Evolutionary conservation across 2,888 invertebrate species (phyloP).

Genomic region (Pelosia muscerda): DNA sequence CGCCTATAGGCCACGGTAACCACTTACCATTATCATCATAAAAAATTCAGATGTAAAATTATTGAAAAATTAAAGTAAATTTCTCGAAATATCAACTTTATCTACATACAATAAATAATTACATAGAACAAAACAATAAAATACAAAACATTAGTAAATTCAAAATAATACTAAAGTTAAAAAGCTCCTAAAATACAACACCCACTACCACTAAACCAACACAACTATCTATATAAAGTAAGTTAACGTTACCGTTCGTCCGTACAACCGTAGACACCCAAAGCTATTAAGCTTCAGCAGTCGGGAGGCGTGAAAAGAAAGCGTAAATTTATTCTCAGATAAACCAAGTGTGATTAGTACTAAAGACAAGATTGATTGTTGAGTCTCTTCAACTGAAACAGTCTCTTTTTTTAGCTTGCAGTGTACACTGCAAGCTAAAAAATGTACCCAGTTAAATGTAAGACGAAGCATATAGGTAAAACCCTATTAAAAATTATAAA

Average conservation of each 20-base stretch:
- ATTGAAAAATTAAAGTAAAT: too few species aligned
- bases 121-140: neutral
- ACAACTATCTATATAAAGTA: constrained; percentile 2
- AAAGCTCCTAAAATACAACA: neutral
- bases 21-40: too few species aligned
- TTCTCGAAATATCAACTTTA: too few species aligned
- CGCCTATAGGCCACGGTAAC: too few species aligned
- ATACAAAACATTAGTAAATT: neutral
- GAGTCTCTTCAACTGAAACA: constrained; percentile 33
- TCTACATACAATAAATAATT: neutral
- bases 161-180: neutral
- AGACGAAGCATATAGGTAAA: neutral
- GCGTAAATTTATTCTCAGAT: constrained; percentile 30
- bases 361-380: constrained; percentile 36
- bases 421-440: constrained; percentile 24
- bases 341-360: constrained; percentile 20
- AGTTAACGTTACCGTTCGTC: constrained; percentile 20
- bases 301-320: constrained; percentile 24
- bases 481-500: too few species aligned
- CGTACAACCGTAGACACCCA: constrained; percentile 11
- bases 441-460: neutral
- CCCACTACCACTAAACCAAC: neutral
- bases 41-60: too few species aligned
- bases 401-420: too few species aligned
- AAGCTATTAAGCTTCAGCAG: constrained; percentile 23